A percentile compares a stretch with the other conserved stretches of the same genome.
Conservation (phyloP, 2,888 invertebrate species). For the Sericinus montela region DNA sequence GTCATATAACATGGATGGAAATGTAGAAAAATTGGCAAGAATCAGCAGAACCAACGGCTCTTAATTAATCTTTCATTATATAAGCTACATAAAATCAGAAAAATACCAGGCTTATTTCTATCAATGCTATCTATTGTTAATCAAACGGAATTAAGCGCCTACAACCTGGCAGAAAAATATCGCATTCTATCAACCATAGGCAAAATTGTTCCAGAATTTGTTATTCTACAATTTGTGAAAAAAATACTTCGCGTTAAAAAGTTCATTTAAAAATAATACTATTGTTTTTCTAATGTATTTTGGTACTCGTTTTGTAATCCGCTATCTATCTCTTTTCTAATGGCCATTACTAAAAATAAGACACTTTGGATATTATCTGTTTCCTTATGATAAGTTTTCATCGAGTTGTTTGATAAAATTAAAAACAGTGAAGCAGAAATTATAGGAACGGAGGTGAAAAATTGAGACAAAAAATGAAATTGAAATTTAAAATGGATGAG, state of each 20-base stretch:
- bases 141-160: slow-evolving; percentile 66
- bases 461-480: slow-evolving; percentile 26
- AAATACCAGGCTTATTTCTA: slow-evolving; percentile 62
- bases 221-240: slow-evolving; percentile 47
- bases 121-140: slow-evolving; percentile 61
- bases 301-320: slow-evolving; percentile 69
- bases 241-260: slow-evolving; percentile 45
- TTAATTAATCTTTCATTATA: slow-evolving; percentile 43
- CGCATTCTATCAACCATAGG: slow-evolving; percentile 62
- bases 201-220: slow-evolving; percentile 62
- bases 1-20: slow-evolving; percentile 70
- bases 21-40: slow-evolving; percentile 71
- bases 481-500: slow-evolving; percentile 60
- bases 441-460: slow-evolving; percentile 45
- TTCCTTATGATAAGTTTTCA: slow-evolving; percentile 52
- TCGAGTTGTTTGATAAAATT: slow-evolving; percentile 44
- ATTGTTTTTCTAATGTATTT: slow-evolving; percentile 60
- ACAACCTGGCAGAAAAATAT: slow-evolving; percentile 71
- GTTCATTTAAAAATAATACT: slow-evolving; percentile 44
- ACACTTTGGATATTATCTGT: slow-evolving; percentile 73
- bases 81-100: slow-evolving; percentile 63
- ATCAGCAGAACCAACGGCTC: slow-evolving; percentile 50
- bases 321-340: slow-evolving; percentile 72
- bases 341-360: slow-evolving; percentile 76
- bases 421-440: too few relatives aligned